Evolutionary conservation across 2,888 invertebrate species (phyloP).

Genomic region (Phaedon cochleariae): DNA sequence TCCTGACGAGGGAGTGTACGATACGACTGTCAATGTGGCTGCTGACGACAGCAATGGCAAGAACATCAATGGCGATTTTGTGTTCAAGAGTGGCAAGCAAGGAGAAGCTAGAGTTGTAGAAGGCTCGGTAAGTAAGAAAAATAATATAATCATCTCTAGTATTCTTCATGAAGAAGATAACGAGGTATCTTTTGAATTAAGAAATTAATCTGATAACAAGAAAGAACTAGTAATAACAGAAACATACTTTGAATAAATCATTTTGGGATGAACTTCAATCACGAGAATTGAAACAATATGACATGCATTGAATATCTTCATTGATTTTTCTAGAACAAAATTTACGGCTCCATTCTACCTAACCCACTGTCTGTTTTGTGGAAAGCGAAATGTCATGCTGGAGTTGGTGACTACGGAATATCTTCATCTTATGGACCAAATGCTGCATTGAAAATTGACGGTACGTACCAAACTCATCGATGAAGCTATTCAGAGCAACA

Average conservation of each 20-base stretch:
- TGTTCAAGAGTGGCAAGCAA: slow-evolving; percentile 28
- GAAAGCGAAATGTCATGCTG: slow-evolving; percentile 39
- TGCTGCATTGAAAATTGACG: slow-evolving; percentile 48
- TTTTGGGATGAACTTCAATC: too few relatives aligned
- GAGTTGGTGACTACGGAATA: slow-evolving; percentile 41
- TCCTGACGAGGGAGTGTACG: slow-evolving; percentile 59
- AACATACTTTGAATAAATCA: too few relatives aligned
- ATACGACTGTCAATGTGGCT: slow-evolving; percentile 57
- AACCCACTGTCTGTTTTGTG: slow-evolving; percentile 55
- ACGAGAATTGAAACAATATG: too few relatives aligned
- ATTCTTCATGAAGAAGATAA: too few relatives aligned
- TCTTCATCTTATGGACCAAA: slow-evolving; percentile 46
- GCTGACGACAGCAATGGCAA: slow-evolving; percentile 64
- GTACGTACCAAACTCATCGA: too few relatives aligned
- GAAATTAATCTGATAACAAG: too few relatives aligned
- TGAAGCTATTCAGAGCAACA: too few relatives aligned
- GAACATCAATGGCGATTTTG: slow-evolving; percentile 57
- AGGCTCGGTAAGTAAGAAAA: slow-evolving; percentile 11
- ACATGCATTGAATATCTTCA: too few relatives aligned
- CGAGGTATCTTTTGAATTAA: too few relatives aligned
- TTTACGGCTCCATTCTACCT: slow-evolving; percentile 57
- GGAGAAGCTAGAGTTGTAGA: slow-evolving; percentile 31
- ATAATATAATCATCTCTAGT: too few relatives aligned
- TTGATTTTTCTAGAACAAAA: slow-evolving; percentile 42
- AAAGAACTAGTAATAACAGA: too few relatives aligned